Base-by-base conservation (phyloP, 2,888 invertebrate genomes). In the Salpingus planirostris region DNA sequence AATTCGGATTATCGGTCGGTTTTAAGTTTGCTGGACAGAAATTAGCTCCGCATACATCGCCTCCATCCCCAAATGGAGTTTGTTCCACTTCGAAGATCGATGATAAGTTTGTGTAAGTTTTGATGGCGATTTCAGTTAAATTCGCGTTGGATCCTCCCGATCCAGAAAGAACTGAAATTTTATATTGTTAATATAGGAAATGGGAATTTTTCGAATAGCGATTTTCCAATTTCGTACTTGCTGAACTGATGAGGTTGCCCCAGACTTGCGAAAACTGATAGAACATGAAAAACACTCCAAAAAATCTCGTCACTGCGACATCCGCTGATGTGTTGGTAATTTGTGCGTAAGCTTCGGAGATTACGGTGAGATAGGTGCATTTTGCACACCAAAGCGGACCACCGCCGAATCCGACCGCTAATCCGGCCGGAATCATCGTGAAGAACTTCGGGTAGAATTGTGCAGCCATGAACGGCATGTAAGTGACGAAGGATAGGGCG, bases 321-420 rank as follows among this genome's bases (percentile, higher is more conserved):
- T 90, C 86, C 3, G 77, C 69, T 13, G 72, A 62, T 2, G 79
- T 71, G 8, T 79, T 78, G 0, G 80, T 77, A 27, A 87, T 63
- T 47, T 74, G 74, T 0, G 88, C 71, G 55, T 91, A 87, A 1
- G 87, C 81, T 52, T 87, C 84, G 0, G 81, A 74, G 3, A 76
- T 82, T 48, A 89, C 81, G 2, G 91, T 90, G 2, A 96, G 68
- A 55, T 92, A 95, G 0, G 91, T 89, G 60, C 95, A 93, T 63
- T 95, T 93, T 11, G 93, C 90, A 47, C 92, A 90, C 95, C 95
- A 95, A 11, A 95, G 68, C 0, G 93, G 92, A 0, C 92, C 92
- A 0, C 89, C 93, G 0, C 90, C 91, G 8, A 92, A 68, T 2
- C 91, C 91, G 0, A 90, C 80, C 46, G 85, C 74, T 53, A 89